These are phyloP conservation scores for Biston stratarius DNA, from an alignment of 2,888 invertebrate species.

Conservation along the genomic window DNA sequence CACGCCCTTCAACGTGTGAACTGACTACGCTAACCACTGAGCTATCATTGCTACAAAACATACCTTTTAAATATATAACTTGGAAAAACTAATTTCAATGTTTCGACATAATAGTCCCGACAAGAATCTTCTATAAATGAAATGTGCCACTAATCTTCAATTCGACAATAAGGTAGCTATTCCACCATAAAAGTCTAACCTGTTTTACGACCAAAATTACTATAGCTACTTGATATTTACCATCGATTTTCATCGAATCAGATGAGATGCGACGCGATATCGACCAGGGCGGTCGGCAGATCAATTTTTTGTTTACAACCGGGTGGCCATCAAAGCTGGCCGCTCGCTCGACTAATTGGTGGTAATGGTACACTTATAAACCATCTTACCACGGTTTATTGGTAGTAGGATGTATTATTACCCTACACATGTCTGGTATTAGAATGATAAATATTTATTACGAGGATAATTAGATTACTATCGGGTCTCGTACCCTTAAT, in stretches of 20 bases:
- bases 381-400: slow-evolving; percentile 55
- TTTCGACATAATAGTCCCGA: not conserved
- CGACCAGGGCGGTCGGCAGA: slow-evolving; percentile 72
- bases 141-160: not conserved
- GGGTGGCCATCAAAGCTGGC: slow-evolving; percentile 76
- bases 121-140: not conserved
- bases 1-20: too few relatives aligned
- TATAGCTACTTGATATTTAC: slow-evolving; percentile 32
- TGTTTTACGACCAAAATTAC: slow-evolving; percentile 46
- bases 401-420: slow-evolving; percentile 46
- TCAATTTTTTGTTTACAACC: slow-evolving; percentile 82
- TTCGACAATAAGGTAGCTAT: slow-evolving; percentile 10
- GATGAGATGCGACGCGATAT: slow-evolving; percentile 56
- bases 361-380: slow-evolving; percentile 74
- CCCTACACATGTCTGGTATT: slow-evolving; percentile 41
- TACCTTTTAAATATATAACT: too few relatives aligned
- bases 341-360: slow-evolving; percentile 77
- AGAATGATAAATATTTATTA: slow-evolving; percentile 49
- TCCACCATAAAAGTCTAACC: slow-evolving; percentile 43
- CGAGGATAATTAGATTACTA: slow-evolving; percentile 44
- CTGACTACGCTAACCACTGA: too few relatives aligned
- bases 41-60: too few relatives aligned
- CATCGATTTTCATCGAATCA: slow-evolving; percentile 44
- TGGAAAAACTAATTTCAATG: not conserved
- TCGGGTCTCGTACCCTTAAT: slow-evolving; percentile 25